phyloP scores from a whole-genome alignment of 2,113 vertebrate genomes.

The Dromaius novaehollandiae region DNA sequence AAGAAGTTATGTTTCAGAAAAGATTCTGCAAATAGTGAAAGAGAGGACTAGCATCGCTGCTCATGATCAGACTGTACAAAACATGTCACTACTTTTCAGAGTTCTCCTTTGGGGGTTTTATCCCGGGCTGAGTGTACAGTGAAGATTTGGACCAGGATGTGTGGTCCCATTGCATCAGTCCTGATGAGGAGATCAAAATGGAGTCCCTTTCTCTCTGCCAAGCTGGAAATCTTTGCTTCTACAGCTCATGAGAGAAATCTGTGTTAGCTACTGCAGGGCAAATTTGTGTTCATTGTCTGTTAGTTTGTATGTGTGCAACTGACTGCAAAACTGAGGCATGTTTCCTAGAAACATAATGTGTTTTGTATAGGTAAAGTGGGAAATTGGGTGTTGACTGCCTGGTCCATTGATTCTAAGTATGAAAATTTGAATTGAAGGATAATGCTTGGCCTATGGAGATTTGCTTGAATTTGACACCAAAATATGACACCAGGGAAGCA shows the following conservation, averaged over 20 bases:
- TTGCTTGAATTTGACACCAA: constrained; percentile 9
- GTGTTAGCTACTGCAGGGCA: background rate
- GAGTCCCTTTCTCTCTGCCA: background rate
- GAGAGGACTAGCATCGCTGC: background rate
- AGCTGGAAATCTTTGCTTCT: background rate
- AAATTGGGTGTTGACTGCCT: background rate
- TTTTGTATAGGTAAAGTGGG: background rate
- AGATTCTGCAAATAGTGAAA: background rate
- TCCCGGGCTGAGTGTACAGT: background rate
- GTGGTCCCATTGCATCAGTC: background rate
- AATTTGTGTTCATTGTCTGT: background rate
- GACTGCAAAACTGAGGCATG: background rate
- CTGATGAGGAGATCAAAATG: background rate
- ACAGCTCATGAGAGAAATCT: background rate
- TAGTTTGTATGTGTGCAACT: background rate
- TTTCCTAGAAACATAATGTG: background rate
- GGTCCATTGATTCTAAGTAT: background rate
- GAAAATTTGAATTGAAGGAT: background rate
- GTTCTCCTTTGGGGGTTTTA: background rate
- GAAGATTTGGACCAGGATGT: background rate
- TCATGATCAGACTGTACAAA: background rate
- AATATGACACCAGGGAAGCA: background rate
- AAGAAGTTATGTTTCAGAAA: background rate
- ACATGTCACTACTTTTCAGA: background rate
- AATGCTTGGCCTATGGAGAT: constrained; percentile 18